Conservation (phyloP, 2,888 invertebrate species). For the Xanthostigma xanthostigma region DNA sequence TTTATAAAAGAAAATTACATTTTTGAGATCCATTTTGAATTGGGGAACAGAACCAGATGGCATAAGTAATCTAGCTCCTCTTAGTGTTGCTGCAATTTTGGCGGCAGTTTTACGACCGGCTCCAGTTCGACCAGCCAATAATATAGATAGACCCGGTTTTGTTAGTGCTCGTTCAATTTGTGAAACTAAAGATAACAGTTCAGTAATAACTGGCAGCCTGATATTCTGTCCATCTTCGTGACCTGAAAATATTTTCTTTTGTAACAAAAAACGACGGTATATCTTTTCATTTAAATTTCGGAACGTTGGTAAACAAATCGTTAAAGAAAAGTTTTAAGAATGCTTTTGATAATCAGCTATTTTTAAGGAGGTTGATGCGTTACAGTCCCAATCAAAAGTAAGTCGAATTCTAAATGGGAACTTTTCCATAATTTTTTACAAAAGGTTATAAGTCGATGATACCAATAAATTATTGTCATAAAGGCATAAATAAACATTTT, state of each 20-base stretch:
- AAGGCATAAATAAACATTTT: no score
- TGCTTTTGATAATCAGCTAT: no score
- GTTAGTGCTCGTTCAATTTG: conserved; percentile 47
- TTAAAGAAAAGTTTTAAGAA: no score
- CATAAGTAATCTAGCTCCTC: conserved; percentile 43
- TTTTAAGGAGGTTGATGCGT: no score
- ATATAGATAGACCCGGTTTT: conserved; percentile 43
- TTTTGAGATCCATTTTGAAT: conserved; percentile 66
- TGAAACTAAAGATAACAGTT: conserved; percentile 48
- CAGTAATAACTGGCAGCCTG: conserved; percentile 46
- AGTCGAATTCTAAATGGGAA: no score
- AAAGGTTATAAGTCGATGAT: no score
- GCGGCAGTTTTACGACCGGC: conserved; percentile 68
- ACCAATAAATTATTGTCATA: no score
- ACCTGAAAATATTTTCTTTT: conserved; percentile 28
- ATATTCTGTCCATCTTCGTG: conserved; percentile 45
- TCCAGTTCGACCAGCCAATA: conserved; percentile 64
- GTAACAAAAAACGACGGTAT: no score
- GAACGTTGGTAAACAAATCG: no score
- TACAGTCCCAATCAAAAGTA: no score
- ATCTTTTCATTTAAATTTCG: no score
- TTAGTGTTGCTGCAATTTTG: conserved; percentile 54
- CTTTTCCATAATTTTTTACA: no score
- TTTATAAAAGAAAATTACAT: conserved; percentile 30
- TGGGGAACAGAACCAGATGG: conserved; percentile 29